These are phyloP conservation scores for Dolichallabes microphthalmus DNA, from an alignment of 2,113 vertebrate species.

Conservation along the genomic window DNA sequence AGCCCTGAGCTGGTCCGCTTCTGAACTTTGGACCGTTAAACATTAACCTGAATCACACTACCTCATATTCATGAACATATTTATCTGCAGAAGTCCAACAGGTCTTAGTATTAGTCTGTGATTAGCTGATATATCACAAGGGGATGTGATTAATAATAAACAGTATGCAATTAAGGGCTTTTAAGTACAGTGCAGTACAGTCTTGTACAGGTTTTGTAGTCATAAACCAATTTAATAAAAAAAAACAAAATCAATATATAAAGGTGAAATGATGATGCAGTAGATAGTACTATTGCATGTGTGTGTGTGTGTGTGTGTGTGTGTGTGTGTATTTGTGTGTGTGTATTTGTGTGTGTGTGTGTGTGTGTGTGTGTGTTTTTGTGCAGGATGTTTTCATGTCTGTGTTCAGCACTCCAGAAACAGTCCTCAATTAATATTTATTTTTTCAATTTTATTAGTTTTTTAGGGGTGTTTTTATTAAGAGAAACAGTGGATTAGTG, in stretches of 20 bases:
- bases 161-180: neutral
- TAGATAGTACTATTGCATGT: neutral
- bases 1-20: constrained; percentile 55
- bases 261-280: neutral
- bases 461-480: too few relatives aligned
- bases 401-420: neutral
- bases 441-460: neutral
- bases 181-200: too few relatives aligned
- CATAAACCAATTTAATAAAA: neutral
- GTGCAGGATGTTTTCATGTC: too few relatives aligned
- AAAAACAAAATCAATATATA: neutral
- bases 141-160: neutral
- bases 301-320: neutral
- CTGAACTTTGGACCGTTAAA: constrained; percentile 64
- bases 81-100: neutral
- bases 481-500: too few relatives aligned
- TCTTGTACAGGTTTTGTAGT: neutral
- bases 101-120: neutral
- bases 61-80: constrained; percentile 46
- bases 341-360: too few relatives aligned
- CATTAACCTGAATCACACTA: constrained; percentile 58
- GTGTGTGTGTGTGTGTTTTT: neutral
- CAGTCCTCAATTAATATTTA: neutral
- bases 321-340: too few relatives aligned
- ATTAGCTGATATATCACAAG: neutral